Conservation (phyloP, 1,140 invertebrate genomes). For the Heliothis subflexa region DNA sequence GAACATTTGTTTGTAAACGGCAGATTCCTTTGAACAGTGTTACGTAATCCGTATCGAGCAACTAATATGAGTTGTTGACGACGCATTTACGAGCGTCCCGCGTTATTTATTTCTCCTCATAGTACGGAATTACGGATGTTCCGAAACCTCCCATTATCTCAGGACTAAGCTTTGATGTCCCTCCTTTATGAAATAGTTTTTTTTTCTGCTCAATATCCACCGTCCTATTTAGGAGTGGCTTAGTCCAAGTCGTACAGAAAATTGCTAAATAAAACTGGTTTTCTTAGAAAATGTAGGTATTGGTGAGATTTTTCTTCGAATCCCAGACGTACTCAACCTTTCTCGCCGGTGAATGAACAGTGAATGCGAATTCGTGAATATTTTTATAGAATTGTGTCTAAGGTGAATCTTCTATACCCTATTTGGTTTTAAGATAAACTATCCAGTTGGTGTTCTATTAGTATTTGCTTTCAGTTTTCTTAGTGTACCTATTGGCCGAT, state of each 20-base stretch:
- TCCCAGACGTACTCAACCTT: slow-evolving; percentile 19
- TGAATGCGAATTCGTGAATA: slow-evolving; percentile 23
- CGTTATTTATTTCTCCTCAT: slow-evolving; percentile 16
- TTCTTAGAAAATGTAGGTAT: slow-evolving; percentile 4
- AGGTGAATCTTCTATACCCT: background rate
- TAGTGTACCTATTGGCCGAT: background rate
- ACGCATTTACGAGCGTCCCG: slow-evolving; percentile 6
- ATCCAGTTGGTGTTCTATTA: background rate
- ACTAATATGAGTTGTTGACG: slow-evolving; percentile 15
- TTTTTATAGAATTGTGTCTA: slow-evolving; percentile 32
- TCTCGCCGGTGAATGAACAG: slow-evolving; percentile 11
- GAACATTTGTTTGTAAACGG: slow-evolving; percentile 12
- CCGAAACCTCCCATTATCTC: slow-evolving; percentile 24
- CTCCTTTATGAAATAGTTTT: slow-evolving; percentile 20
- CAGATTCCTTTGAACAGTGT: slow-evolving; percentile 16
- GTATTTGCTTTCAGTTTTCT: background rate
- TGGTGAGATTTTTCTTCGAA: slow-evolving; percentile 10
- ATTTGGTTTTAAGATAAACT: background rate
- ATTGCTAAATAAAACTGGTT: slow-evolving; percentile 13
- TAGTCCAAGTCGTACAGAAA: slow-evolving; percentile 5
- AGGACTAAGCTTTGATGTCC: slow-evolving; percentile 30
- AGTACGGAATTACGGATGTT: slow-evolving; percentile 8
- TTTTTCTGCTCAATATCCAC: slow-evolving; percentile 13
- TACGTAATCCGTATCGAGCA: slow-evolving; percentile 1
- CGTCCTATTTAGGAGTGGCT: background rate